A percentile compares a stretch with the other conserved stretches of the same genome.
These are phyloP conservation scores for Argyra leucocephala DNA, from an alignment of 2,888 invertebrate species.

Conservation along the genomic window DNA sequence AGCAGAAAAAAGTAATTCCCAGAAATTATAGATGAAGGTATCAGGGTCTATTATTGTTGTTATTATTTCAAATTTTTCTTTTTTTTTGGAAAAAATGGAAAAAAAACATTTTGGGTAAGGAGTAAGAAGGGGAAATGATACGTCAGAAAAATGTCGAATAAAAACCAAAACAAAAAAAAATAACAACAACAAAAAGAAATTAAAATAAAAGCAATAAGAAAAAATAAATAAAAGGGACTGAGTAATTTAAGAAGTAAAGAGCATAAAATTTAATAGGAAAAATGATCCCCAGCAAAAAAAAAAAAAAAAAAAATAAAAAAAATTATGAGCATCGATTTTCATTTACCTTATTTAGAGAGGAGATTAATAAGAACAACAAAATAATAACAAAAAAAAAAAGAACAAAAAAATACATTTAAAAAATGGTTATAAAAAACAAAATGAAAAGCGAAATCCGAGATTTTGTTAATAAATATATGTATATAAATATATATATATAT, in stretches of 20 bases:
- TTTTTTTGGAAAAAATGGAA: too few species aligned
- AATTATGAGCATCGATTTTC: background rate
- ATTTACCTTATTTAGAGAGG: background rate
- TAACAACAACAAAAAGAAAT: background rate
- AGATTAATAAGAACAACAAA: background rate
- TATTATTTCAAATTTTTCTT: too few species aligned
- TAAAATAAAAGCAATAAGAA: background rate
- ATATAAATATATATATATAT: too few species aligned
- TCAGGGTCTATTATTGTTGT: too few species aligned
- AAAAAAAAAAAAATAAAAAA: background rate
- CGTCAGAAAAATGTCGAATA: too few species aligned
- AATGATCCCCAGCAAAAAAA: background rate
- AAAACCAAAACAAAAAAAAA: background rate
- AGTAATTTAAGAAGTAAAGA: background rate
- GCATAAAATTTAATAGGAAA: constrained; percentile 1
- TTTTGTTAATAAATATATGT: background rate
- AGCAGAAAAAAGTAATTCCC: too few species aligned
- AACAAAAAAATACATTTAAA: background rate
- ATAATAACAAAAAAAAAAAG: background rate
- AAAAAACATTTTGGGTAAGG: too few species aligned
- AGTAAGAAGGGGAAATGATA: too few species aligned
- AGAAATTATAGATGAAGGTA: too few species aligned
- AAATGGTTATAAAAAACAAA: background rate
- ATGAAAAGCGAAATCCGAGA: background rate
- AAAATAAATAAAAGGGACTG: background rate